phyloP scores from a whole-genome alignment of 2,113 vertebrate genomes.

The Dipodomys merriami region DNA sequence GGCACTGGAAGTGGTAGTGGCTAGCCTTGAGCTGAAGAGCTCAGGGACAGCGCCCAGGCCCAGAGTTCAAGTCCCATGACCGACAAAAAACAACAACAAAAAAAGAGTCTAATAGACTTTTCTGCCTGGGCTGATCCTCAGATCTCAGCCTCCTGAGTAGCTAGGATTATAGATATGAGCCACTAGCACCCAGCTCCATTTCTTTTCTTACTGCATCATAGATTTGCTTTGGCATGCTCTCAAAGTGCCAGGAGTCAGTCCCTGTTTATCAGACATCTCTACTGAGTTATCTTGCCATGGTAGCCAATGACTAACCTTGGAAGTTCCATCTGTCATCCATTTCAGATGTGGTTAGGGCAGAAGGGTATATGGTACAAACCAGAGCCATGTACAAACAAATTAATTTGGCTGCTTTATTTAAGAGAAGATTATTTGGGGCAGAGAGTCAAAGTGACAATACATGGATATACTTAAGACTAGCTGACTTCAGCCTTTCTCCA shows the following conservation, averaged over 20 bases:
- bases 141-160: too few species aligned
- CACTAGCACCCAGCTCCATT: neutral
- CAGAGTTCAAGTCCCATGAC: too few species aligned
- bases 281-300: neutral
- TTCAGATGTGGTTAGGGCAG: conserved; percentile 29
- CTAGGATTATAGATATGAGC: too few species aligned
- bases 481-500: neutral
- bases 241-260: neutral
- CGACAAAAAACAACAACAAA: too few species aligned
- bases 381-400: neutral
- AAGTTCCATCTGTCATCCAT: neutral
- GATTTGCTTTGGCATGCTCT: conserved; percentile 18
- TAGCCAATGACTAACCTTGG: neutral
- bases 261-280: conserved; percentile 11
- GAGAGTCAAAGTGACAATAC: neutral
- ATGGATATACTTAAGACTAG: neutral
- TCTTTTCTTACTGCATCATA: conserved; percentile 28
- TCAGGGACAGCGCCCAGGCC: too few species aligned
- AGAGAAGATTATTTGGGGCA: neutral
- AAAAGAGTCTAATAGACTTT: too few species aligned
- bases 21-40: too few species aligned
- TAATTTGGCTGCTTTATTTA: conserved; percentile 20
- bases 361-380: neutral
- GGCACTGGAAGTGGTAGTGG: too few species aligned
- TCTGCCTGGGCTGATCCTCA: too few species aligned